A percentile compares a stretch with the other conserved stretches of the same genome.
Conservation (phyloP, 2,797 vertebrate species). For the Varecia variegata region DNA sequence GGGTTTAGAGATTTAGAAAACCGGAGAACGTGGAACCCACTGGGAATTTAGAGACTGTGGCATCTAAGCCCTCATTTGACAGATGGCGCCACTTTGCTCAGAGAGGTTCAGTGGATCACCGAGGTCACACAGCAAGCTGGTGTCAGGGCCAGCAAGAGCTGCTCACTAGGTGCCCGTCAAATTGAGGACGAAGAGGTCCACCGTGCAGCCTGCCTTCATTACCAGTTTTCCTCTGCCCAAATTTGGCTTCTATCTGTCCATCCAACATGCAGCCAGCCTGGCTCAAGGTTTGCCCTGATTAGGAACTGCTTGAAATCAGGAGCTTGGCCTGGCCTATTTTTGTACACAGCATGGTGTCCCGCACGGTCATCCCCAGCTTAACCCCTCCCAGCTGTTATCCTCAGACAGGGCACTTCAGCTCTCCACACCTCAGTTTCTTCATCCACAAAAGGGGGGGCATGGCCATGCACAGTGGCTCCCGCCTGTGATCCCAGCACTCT, state of each 20-base stretch:
- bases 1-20: too few species aligned
- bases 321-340: neutral
- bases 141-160: rapidly evolving
- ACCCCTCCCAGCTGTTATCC: neutral
- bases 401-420: neutral
- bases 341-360: rapidly evolving
- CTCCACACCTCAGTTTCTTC: neutral
- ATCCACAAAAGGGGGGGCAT: neutral
- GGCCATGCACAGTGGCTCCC: neutral
- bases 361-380: neutral
- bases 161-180: neutral
- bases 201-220: rapidly evolving
- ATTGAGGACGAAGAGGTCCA: neutral
- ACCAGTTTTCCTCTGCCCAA: neutral
- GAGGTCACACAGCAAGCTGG: neutral
- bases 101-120: neutral
- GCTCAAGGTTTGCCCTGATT: neutral
- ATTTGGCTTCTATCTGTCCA: neutral
- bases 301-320: neutral
- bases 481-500: neutral
- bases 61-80: neutral
- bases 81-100: rapidly evolving
- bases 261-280: neutral
- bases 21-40: neutral
- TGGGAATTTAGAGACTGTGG: neutral